Conservation (phyloP, 92 coral and sea anemone genomes). For the Epizoanthus illoricatus region DNA sequence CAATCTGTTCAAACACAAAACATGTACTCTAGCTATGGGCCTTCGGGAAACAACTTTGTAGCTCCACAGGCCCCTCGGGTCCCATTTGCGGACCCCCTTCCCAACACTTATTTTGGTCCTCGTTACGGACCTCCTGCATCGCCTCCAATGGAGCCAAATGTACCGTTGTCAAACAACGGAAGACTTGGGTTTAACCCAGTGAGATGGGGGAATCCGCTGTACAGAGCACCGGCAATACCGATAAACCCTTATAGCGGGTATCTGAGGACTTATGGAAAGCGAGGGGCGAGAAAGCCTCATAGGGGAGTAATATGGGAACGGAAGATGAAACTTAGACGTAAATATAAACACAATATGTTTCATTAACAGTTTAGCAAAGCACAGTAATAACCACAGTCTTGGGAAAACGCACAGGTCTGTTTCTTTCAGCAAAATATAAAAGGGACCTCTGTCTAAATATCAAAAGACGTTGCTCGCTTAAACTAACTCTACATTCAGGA, state of each 20-base stretch:
- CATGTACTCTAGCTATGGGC: constrained; percentile 34
- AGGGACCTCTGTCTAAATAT: too few species aligned
- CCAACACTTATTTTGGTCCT: constrained; percentile 40
- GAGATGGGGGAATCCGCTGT: constrained; percentile 40
- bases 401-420: too few species aligned
- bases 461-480: too few species aligned
- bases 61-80: constrained; percentile 42
- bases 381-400: too few species aligned
- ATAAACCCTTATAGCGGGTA: constrained; percentile 48
- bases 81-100: constrained; percentile 27
- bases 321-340: constrained; percentile 5
- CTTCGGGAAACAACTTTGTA: constrained; percentile 26
- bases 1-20: constrained; percentile 16
- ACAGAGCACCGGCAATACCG: constrained; percentile 37
- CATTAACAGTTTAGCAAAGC: not conserved
- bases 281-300: constrained; percentile 45
- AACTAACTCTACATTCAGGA: too few species aligned
- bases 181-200: constrained; percentile 31
- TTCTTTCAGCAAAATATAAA: too few species aligned
- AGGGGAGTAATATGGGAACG: not conserved
- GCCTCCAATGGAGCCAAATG: constrained; percentile 38
- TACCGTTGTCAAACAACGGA: constrained; percentile 38
- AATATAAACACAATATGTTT: constrained; percentile 9
- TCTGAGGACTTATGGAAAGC: constrained; percentile 75
- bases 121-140: constrained; percentile 36